These are phyloP conservation scores for Lateolabrax maculatus DNA, from an alignment of 2,797 vertebrate genomes.

Conservation along the genomic window DNA sequence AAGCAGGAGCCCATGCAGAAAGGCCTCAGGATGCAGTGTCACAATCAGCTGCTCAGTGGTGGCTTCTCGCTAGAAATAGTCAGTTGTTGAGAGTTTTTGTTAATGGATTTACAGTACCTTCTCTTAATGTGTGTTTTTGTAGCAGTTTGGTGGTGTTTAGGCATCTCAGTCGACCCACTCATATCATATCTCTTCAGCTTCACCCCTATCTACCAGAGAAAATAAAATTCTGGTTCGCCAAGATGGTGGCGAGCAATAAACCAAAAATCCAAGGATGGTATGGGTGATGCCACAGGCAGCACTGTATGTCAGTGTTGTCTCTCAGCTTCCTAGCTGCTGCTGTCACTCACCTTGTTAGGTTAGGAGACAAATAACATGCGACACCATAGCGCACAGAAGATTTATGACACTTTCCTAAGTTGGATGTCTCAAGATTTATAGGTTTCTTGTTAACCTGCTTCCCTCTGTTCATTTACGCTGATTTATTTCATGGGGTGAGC, in stretches of 20 bases:
- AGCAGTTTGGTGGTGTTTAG: too few relatives aligned
- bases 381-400: neutral
- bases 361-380: neutral
- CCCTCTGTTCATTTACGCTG: conserved; percentile 34
- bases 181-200: neutral
- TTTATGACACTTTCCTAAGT: conserved; percentile 1
- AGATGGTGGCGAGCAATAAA: too few relatives aligned
- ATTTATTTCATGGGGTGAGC: conserved; percentile 19
- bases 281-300: neutral
- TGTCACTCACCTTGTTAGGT: neutral
- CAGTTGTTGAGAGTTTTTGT: neutral
- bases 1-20: neutral
- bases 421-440: conserved; percentile 9
- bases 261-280: neutral
- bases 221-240: neutral
- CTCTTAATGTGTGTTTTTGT: neutral
- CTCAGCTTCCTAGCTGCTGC: neutral
- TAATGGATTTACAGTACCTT: neutral
- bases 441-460: conserved; percentile 18
- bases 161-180: neutral
- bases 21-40: neutral
- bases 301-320: neutral
- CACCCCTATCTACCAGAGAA: too few relatives aligned
- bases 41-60: neutral
- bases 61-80: neutral